A percentile compares a stretch with the other conserved stretches of the same genome.
phyloP scores from a whole-genome alignment of 2,888 invertebrate genomes.

The Cerceris ruficornis region DNA sequence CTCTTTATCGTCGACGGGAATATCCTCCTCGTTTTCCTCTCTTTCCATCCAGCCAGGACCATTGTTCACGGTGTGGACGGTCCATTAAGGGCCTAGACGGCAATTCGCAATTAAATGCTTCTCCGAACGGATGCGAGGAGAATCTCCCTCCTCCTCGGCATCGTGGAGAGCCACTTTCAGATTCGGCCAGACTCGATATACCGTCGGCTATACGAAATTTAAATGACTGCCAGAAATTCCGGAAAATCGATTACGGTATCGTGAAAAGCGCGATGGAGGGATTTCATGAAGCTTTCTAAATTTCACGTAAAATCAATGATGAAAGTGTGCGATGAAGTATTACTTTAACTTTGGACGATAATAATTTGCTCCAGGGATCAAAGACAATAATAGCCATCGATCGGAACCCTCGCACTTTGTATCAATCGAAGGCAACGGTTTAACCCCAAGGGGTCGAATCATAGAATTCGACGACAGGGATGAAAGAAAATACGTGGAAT shows the following conservation, averaged over 20 bases:
- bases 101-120: conserved; percentile 65
- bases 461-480: background rate
- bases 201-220: conserved; percentile 26
- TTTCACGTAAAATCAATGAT: background rate
- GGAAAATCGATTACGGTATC: conserved; percentile 14
- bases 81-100: conserved; percentile 63
- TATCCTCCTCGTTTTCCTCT: conserved; percentile 7
- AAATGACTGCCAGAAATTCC: conserved; percentile 29
- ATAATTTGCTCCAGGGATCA: too few relatives aligned
- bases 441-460: too few relatives aligned
- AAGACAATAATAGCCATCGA: too few relatives aligned
- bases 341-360: too few relatives aligned
- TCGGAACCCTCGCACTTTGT: too few relatives aligned
- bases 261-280: background rate
- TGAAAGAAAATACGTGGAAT: background rate
- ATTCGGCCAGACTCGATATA: conserved; percentile 15
- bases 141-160: conserved; percentile 18
- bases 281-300: background rate
- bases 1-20: conserved; percentile 13
- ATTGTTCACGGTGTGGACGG: conserved; percentile 59
- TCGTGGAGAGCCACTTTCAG: conserved; percentile 42
- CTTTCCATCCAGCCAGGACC: conserved; percentile 13
- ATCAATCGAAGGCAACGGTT: too few relatives aligned
- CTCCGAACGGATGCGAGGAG: conserved; percentile 54
- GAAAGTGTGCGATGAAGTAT: background rate